These are phyloP conservation scores for Oasisia sp. DNA, from an alignment of 2,888 invertebrate genomes.

Conservation along the genomic window DNA sequence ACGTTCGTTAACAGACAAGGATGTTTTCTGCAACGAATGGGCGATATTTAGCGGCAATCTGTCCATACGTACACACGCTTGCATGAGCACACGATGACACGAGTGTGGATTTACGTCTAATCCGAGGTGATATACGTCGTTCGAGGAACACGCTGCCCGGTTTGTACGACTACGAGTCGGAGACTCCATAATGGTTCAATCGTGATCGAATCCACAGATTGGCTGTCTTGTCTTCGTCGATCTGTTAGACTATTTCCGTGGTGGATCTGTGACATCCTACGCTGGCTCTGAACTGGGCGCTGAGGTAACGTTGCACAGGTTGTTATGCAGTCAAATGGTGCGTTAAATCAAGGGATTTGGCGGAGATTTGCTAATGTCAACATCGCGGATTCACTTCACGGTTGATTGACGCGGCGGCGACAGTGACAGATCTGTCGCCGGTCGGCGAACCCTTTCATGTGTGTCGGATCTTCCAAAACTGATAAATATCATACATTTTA, in stretches of 20 bases:
- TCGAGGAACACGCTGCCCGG: not conserved
- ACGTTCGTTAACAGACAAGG: not conserved
- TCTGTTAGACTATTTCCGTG: not conserved
- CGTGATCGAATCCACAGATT: not conserved
- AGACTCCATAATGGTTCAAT: constrained; percentile 1
- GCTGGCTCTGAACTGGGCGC: not conserved
- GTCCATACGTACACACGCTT: not conserved
- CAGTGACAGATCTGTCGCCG: not conserved
- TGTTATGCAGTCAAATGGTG: not conserved
- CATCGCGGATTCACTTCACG: constrained; percentile 2
- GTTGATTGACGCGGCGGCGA: not conserved
- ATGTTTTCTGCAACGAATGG: not conserved
- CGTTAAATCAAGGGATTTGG: not conserved
- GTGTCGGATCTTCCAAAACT: too few relatives aligned
- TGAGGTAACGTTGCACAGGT: not conserved
- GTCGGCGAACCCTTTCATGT: not conserved
- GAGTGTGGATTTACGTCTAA: constrained; percentile 3
- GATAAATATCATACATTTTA: too few relatives aligned
- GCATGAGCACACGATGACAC: not conserved
- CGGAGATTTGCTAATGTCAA: not conserved
- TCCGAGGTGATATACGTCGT: not conserved
- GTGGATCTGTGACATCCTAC: not conserved
- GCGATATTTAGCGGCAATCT: constrained; percentile 1
- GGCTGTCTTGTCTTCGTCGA: not conserved
- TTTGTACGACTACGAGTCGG: not conserved